These are phyloP conservation scores for Carabus problematicus DNA, from an alignment of 2,888 invertebrate genomes.

Conservation along the genomic window DNA sequence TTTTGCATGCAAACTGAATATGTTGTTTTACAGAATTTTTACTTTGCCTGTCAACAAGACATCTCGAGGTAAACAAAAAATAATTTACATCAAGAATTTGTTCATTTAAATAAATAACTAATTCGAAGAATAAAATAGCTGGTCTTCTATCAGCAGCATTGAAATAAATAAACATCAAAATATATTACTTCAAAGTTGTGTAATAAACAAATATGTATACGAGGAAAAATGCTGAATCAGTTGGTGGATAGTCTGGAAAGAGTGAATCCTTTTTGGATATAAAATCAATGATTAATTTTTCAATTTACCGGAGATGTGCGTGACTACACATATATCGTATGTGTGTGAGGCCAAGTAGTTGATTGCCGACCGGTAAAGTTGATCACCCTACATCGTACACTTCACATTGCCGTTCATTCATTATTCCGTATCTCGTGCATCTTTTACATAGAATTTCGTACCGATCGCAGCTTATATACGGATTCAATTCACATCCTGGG, in stretches of 20 bases:
- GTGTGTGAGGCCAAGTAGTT: neutral
- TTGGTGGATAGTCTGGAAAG: neutral
- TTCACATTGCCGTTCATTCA: constrained; percentile 27
- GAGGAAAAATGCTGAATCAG: too few relatives aligned
- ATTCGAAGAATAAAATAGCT: too few relatives aligned
- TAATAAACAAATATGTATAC: too few relatives aligned
- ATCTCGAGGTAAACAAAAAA: too few relatives aligned
- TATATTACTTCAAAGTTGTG: too few relatives aligned
- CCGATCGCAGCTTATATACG: constrained; percentile 24
- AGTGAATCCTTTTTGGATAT: neutral
- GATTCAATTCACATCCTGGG: constrained; percentile 43
- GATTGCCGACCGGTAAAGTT: neutral
- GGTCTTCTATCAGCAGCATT: too few relatives aligned
- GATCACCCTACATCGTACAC: neutral
- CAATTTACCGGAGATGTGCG: constrained; percentile 3
- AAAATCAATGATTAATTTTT: constrained; percentile 9
- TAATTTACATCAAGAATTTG: too few relatives aligned
- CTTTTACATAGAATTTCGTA: constrained; percentile 18
- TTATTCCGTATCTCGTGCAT: constrained; percentile 34
- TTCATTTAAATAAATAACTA: too few relatives aligned
- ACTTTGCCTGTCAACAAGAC: too few relatives aligned
- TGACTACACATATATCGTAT: neutral
- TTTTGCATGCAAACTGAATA: too few relatives aligned
- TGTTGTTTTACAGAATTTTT: too few relatives aligned
- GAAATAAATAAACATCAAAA: too few relatives aligned